Evolutionary conservation across 2,888 invertebrate species (phyloP).

Genomic region (Meta bourneti): DNA sequence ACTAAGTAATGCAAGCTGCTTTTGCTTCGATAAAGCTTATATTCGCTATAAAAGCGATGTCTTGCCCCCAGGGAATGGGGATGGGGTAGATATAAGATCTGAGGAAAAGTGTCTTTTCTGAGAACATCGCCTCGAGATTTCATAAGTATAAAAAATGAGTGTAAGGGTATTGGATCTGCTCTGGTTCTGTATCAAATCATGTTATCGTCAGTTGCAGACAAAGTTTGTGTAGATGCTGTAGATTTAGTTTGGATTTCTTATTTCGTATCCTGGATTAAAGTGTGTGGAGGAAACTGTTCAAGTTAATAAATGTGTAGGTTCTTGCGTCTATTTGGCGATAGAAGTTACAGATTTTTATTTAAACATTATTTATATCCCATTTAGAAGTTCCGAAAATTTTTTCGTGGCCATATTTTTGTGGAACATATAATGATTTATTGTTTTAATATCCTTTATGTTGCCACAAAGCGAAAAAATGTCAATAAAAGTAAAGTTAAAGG

Average conservation of each 20-base stretch:
- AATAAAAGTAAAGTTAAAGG: too few species aligned
- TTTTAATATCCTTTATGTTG: too few species aligned
- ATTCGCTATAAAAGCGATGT: slow-evolving; percentile 49
- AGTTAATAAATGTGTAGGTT: not conserved
- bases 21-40: slow-evolving; percentile 51
- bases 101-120: not conserved
- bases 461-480: too few species aligned
- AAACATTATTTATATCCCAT: too few species aligned
- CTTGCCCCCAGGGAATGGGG: not conserved
- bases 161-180: not conserved
- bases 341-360: too few species aligned
- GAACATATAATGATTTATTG: too few species aligned
- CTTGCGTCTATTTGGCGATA: too few species aligned
- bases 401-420: too few species aligned
- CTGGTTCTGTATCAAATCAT: not conserved
- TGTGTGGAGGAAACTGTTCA: not conserved
- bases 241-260: not conserved
- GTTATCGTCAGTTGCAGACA: not conserved
- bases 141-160: not conserved
- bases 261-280: not conserved
- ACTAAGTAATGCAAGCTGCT: slow-evolving; percentile 28
- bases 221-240: not conserved
- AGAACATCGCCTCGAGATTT: not conserved
- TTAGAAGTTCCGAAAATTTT: too few species aligned
- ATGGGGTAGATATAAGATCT: not conserved